Conservation (phyloP, 2,113 vertebrate genomes). For the Diphyllodes magnificus region DNA sequence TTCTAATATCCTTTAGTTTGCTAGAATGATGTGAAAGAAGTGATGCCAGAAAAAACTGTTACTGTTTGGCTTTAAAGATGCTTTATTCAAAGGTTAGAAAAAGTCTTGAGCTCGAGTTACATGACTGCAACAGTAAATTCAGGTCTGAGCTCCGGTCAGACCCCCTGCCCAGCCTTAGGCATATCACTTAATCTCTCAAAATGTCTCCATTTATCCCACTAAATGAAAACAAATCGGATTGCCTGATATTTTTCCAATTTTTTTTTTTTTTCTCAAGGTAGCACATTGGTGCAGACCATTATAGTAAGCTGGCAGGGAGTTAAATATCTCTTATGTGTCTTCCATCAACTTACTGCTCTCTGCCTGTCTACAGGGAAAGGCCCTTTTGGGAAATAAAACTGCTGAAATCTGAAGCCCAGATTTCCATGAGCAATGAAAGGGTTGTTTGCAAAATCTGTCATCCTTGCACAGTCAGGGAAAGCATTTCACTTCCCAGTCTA, state of each 20-base stretch:
- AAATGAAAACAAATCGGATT: background rate
- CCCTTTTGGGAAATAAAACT: background rate
- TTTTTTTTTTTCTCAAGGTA: background rate
- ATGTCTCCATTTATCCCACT: background rate
- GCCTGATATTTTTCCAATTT: background rate
- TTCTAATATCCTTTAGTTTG: background rate
- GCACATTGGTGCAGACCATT: background rate
- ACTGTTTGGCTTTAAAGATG: background rate
- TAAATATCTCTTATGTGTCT: background rate
- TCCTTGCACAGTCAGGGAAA: background rate
- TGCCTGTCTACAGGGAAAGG: background rate
- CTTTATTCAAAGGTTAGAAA: constrained; percentile 9
- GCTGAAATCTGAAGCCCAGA: background rate
- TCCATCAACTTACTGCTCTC: background rate
- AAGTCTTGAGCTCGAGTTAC: background rate
- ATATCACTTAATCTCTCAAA: constrained; percentile 4
- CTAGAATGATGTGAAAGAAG: background rate
- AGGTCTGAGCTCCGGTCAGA: background rate
- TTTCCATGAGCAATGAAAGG: background rate
- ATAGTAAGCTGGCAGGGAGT: background rate
- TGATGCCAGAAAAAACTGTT: background rate
- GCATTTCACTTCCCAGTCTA: background rate
- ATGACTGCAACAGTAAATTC: background rate
- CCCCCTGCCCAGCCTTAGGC: background rate
- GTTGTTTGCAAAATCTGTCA: background rate